Conservation (phyloP, 1,140 invertebrate genomes). For the Eupristina koningsbergeri region DNA sequence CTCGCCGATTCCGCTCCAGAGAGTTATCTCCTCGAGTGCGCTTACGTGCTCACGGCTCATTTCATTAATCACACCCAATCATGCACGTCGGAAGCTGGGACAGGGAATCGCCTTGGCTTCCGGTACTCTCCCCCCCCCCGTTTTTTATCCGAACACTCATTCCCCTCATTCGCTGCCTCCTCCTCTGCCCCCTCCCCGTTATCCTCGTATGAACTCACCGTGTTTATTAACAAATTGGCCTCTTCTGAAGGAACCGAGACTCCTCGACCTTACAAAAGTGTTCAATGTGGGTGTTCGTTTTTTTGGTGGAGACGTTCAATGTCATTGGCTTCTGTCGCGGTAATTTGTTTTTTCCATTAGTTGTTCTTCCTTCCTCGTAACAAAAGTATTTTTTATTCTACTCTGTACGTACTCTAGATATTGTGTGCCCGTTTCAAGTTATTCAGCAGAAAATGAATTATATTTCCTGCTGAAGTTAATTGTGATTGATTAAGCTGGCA, state of each 20-base stretch:
- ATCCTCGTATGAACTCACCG: neutral
- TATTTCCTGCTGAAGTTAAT: neutral
- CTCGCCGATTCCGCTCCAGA: neutral
- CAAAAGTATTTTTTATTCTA: slow-evolving; percentile 5
- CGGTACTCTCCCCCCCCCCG: too few relatives aligned
- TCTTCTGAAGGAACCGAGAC: neutral
- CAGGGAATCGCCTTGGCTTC: neutral
- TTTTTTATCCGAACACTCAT: too few relatives aligned
- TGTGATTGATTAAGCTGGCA: slow-evolving; percentile 2
- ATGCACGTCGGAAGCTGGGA: neutral
- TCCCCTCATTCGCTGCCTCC: too few relatives aligned
- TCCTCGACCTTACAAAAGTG: neutral
- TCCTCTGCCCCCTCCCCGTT: neutral
- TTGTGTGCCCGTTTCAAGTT: neutral
- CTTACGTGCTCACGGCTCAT: neutral
- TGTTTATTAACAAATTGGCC: slow-evolving; percentile 28
- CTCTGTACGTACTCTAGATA: neutral
- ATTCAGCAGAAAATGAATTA: neutral
- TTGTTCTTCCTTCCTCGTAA: neutral
- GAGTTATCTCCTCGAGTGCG: neutral
- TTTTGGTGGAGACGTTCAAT: neutral
- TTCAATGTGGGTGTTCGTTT: neutral
- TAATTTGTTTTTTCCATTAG: slow-evolving; percentile 4
- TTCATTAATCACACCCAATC: neutral
- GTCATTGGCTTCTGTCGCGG: slow-evolving; percentile 7